Base-by-base conservation (phyloP, 2,113 vertebrate species). In the Takifugu bimaculatus region DNA sequence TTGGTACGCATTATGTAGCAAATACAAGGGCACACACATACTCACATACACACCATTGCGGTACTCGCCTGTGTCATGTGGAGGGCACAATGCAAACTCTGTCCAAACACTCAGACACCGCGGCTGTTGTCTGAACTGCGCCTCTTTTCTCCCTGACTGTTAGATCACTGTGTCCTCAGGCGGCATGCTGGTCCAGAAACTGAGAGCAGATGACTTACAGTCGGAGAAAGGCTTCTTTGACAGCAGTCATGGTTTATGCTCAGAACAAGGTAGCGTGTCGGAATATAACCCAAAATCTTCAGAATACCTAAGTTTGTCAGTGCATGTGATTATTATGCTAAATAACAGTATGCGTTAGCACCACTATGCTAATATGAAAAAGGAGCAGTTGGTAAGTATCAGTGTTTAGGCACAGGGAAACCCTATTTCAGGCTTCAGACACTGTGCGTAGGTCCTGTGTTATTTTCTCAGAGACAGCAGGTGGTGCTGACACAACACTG, bases 401-500 rank as follows among this genome's bases (percentile, higher is more conserved):
- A 32, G 28, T 5, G 2, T 3, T n/a, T 9, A 4, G 29, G 52
- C 35, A 5, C 7, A n/a, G 11, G 35, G 35, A 39, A 39, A 11
- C 11, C 1, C 35, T 39, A 10, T 39, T 39, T 35, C 32, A 2
- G 29, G 29, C 29, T 3, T 35, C 32, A 35, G 32, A 35, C 6
- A 6, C 5, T 54, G 29, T 28, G 25, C 3, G 50, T 26, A n/a
- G 27, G 54, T n/a, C 25, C 26, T 26, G 39, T 82, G 56, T 65
- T 71, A 28, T 79, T 87, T 74, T 4, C 71, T 52, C 79, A 92
- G 93, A 92, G 93, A 73, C 92, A 93, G 89, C 92, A 92, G 89
- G 92, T 94, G 81, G 88, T 92, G 78, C 63, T 92, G 77, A 94
- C 91, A 2, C 89, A 93, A 35, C 82, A 91, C 26, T 93, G 91